Percentiles rank a stretch among this genome's conserved stretches.
These are phyloP conservation scores for Ammodytes marinus DNA, from an alignment of 2,113 vertebrate species.

Conservation along the genomic window DNA sequence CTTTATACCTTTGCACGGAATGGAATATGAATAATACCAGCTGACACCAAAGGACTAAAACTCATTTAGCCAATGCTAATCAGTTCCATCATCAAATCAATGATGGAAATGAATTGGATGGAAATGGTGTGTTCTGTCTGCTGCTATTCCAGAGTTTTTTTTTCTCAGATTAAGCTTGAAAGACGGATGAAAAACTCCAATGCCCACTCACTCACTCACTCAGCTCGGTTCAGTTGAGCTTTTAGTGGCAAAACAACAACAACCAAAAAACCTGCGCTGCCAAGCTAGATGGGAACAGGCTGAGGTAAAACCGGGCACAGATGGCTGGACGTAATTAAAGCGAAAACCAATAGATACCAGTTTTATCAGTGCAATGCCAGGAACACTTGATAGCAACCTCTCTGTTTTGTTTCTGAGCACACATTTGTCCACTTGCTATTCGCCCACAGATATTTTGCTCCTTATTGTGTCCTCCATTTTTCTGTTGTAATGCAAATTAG, in stretches of 20 bases:
- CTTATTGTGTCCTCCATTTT: neutral
- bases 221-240: slow-evolving; percentile 36
- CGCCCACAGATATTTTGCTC: neutral
- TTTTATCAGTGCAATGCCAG: slow-evolving; percentile 53
- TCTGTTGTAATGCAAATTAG: neutral
- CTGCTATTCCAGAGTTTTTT: slow-evolving; percentile 30
- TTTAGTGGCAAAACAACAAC: slow-evolving; percentile 36
- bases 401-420: slow-evolving; percentile 43
- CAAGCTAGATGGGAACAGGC: slow-evolving; percentile 53
- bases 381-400: slow-evolving; percentile 39
- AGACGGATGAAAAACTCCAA: slow-evolving; percentile 37
- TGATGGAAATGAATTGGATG: slow-evolving; percentile 40
- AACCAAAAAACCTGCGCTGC: slow-evolving; percentile 57
- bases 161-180: slow-evolving; percentile 37
- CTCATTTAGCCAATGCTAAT: slow-evolving; percentile 44
- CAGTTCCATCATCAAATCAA: slow-evolving; percentile 51
- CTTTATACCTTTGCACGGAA: slow-evolving; percentile 20
- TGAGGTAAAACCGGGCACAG: slow-evolving; percentile 73
- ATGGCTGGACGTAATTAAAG: slow-evolving; percentile 71
- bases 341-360: slow-evolving; percentile 51
- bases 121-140: slow-evolving; percentile 12
- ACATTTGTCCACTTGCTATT: slow-evolving; percentile 10
- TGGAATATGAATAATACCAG: slow-evolving; percentile 29
- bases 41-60: slow-evolving; percentile 37
- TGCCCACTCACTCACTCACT: slow-evolving; percentile 56